Percentiles rank a stretch among this genome's conserved stretches.
Conservation (phyloP, 2,113 vertebrate genomes). For the Malaclemys terrapin region DNA sequence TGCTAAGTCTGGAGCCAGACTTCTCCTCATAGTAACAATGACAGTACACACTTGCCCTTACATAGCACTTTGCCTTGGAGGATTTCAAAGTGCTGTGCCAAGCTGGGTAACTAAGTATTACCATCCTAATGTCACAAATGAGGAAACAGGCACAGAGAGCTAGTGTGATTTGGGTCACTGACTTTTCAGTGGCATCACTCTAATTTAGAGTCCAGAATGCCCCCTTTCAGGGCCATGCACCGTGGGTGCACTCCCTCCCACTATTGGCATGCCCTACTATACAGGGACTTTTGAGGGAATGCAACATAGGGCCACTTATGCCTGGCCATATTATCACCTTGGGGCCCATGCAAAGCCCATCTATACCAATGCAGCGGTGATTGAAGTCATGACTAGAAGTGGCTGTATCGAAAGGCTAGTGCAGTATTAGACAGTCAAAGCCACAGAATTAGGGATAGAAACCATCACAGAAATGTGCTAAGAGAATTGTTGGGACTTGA, state of each 20-base stretch:
- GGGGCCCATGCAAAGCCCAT: not conserved
- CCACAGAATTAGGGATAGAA: not conserved
- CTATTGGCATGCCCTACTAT: not conserved
- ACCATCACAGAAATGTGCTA: not conserved
- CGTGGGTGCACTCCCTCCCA: not conserved
- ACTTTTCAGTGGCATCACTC: not conserved
- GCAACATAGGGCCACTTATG: not conserved
- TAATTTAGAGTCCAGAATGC: not conserved
- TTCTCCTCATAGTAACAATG: not conserved
- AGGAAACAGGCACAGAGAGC: not conserved
- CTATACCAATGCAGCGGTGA: not conserved
- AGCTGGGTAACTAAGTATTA: not conserved
- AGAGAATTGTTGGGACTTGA: not conserved
- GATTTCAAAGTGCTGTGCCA: not conserved
- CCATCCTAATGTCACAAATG: not conserved
- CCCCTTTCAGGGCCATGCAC: not conserved
- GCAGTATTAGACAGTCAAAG: not conserved
- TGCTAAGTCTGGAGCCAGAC: not conserved
- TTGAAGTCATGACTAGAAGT: not conserved
- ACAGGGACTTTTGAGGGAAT: not conserved
- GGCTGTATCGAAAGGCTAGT: not conserved
- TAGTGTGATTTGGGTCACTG: not conserved
- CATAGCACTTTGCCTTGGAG: not conserved
- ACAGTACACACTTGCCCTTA: not conserved
- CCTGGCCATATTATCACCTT: not conserved